These are phyloP conservation scores for Sarcophaga subvicina DNA, from an alignment of 2,888 invertebrate genomes.

Conservation along the genomic window DNA sequence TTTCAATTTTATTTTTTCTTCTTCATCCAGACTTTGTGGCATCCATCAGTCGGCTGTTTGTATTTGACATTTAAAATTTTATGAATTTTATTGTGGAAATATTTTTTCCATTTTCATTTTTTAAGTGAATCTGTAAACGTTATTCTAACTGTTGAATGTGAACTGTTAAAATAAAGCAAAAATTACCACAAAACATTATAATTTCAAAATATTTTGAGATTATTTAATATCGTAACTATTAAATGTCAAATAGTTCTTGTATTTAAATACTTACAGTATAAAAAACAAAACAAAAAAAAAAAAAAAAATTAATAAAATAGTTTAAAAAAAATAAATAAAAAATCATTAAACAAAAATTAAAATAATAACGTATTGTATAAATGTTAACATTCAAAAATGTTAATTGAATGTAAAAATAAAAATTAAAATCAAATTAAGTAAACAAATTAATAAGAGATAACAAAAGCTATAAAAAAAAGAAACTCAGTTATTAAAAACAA, in stretches of 20 bases:
- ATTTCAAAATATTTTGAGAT: neutral
- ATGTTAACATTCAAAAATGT: slow-evolving; percentile 57
- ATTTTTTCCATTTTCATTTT: neutral
- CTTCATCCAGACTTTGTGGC: no score
- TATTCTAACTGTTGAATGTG: neutral
- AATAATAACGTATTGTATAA: slow-evolving; percentile 42
- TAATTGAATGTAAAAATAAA: slow-evolving; percentile 45
- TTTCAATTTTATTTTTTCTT: no score
- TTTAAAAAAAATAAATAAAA: slow-evolving; percentile 47
- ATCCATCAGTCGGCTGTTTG: no score
- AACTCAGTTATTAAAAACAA: slow-evolving; percentile 52
- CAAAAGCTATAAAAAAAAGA: slow-evolving; percentile 4
- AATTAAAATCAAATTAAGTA: slow-evolving; percentile 28
- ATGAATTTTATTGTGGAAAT: neutral
- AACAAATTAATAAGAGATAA: slow-evolving; percentile 34
- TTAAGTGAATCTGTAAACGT: slow-evolving; percentile 9
- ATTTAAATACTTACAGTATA: slow-evolving; percentile 30
- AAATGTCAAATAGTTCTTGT: slow-evolving; percentile 26
- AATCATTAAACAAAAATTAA: slow-evolving; percentile 29
- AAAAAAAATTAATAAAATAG: slow-evolving; percentile 31
- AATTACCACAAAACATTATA: no score
- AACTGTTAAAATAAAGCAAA: neutral
- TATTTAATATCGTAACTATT: neutral
- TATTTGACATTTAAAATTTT: neutral
- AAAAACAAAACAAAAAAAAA: slow-evolving; percentile 30